Conservation (phyloP, 2,888 invertebrate genomes). For the Junonia oenone region DNA sequence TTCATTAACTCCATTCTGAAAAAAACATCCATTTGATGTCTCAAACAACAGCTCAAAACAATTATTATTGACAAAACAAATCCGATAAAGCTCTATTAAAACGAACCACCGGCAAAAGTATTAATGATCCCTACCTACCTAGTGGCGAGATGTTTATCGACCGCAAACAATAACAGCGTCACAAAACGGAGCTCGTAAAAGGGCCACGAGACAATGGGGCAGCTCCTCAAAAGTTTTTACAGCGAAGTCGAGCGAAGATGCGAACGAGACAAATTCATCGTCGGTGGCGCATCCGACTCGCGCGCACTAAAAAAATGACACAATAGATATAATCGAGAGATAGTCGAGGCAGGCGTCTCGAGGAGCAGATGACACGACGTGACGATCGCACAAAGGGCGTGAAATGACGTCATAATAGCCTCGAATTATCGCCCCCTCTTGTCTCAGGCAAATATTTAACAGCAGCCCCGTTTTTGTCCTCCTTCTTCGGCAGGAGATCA, state of each 20-base stretch:
- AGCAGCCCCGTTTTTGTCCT: constrained; percentile 71
- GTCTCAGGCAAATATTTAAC: constrained; percentile 80
- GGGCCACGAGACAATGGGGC: constrained; percentile 72
- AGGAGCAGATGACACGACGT: constrained; percentile 77
- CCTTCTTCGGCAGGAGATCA: constrained; percentile 68
- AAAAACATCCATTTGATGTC: constrained; percentile 36
- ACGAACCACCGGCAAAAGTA: constrained; percentile 66
- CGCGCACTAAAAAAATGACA: constrained; percentile 70
- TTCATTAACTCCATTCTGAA: constrained; percentile 66
- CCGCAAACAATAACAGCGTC: constrained; percentile 78
- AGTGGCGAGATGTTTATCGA: constrained; percentile 78
- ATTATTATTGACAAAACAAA: constrained; percentile 64
- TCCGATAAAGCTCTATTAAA: constrained; percentile 59
- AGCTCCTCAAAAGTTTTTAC: constrained; percentile 72
- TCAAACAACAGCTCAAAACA: constrained; percentile 48
- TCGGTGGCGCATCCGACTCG: constrained; percentile 77
- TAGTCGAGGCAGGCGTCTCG: constrained; percentile 75
- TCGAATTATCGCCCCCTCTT: constrained; percentile 79
- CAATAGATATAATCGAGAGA: constrained; percentile 78
- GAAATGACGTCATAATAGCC: constrained; percentile 79
- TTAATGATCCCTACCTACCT: constrained; percentile 74
- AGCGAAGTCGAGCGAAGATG: constrained; percentile 67
- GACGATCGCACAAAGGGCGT: constrained; percentile 77
- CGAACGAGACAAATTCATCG: constrained; percentile 72
- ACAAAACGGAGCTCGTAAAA: constrained; percentile 76